Base-by-base conservation (phyloP, 1,140 invertebrate species). In the Helicorthomorpha holstii region DNA sequence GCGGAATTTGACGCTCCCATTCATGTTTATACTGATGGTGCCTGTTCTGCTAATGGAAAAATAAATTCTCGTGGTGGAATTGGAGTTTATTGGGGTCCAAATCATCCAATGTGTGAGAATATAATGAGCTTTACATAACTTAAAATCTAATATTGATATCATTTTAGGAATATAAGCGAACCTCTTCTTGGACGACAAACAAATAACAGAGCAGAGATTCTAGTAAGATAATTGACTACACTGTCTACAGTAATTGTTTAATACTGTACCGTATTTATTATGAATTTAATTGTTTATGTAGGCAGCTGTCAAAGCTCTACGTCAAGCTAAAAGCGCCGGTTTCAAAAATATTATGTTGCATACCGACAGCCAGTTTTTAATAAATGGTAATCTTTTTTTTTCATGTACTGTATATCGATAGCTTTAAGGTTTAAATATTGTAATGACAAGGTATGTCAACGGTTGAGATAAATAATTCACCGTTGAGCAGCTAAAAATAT, bases 151-250 rank as follows among this genome's bases (percentile, higher is more conserved):
- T 19, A 41, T 41, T 41, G 12, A 52, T 48, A 51, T 14, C 48
- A 54, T 57, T 47, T 24, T 46, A 56, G 53, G 55, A 98, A 98
- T 73, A 66, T 83, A 2, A 84, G 83, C 26, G 77, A 81, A 61
- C 81, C 83, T 25, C 80, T 95, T 1, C 62, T 68, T 34, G 88
- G 86, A 14, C 71, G 80, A 50, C 76, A 85, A 21, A 98, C 94
- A 1, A 98, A 98, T 63, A 98, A 98, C 64, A 81, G 82, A 58
- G 94, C 92, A n/a, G 94, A 98, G 69, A 95, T 97, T 10, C 4
- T 46, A 19, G 44, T 46, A 22, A 4, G 4, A 10, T 7, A 7
- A 4, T 22, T 4, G 4, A 4, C 7, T 22, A 12, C 19, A 12
- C 7, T 25, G 25, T 7, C 21, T 7, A 22, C 19, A 25, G 4